These are phyloP conservation scores for Aphis gossypii DNA, from an alignment of 1,140 invertebrate genomes.

Conservation along the genomic window DNA sequence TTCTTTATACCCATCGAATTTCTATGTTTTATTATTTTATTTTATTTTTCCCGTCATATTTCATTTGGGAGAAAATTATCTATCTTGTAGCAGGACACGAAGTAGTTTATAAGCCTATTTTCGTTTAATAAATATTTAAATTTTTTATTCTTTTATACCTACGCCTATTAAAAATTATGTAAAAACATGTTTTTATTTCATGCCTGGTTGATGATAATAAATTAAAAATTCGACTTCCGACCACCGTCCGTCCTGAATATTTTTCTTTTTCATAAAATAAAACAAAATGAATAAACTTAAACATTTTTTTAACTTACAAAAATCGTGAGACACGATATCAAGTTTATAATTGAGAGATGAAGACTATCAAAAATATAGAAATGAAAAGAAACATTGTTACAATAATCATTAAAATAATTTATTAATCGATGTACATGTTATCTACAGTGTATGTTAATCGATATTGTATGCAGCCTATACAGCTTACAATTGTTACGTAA, in stretches of 20 bases:
- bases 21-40: background rate
- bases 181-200: conserved; percentile 9
- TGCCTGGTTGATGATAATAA: background rate
- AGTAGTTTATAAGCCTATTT: conserved; percentile 8
- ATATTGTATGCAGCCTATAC: background rate
- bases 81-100: background rate
- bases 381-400: background rate
- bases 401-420: background rate
- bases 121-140: background rate
- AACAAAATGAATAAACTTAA: background rate
- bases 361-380: background rate
- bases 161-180: background rate
- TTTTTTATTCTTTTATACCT: background rate
- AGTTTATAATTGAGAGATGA: background rate
- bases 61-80: conserved; percentile 16
- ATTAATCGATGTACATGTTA: background rate
- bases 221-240: background rate
- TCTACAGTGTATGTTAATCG: background rate
- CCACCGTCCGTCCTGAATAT: background rate
- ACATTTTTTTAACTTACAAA: background rate
- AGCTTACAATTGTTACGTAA: background rate
- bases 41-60: background rate
- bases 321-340: background rate
- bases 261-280: background rate
- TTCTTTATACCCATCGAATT: background rate